Evolutionary conservation across 1,140 invertebrate species (phyloP).

Genomic region (Liolophura sinensis): DNA sequence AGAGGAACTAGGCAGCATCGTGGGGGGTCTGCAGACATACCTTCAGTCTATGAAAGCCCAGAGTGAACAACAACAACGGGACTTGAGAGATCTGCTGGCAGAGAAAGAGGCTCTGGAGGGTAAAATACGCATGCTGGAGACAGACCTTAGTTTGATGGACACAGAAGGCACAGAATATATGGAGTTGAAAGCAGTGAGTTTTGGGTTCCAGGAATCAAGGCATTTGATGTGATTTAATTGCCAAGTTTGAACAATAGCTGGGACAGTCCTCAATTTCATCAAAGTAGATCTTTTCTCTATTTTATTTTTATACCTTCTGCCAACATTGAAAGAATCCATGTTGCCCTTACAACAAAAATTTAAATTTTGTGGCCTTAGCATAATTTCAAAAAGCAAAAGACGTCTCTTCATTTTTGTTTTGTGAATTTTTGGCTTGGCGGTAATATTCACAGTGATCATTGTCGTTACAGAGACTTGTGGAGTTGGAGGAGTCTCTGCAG

Average conservation of each 20-base stretch:
- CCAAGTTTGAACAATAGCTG: too few species aligned
- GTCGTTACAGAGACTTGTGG: constrained; percentile 35
- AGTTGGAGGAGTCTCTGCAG: constrained; percentile 38
- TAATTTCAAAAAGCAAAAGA: too few species aligned
- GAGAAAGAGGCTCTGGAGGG: constrained; percentile 40
- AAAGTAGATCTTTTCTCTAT: too few species aligned
- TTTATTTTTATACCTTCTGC: too few species aligned
- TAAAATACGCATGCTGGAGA: constrained; percentile 40
- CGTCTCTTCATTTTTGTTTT: too few species aligned
- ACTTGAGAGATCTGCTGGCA: constrained; percentile 38
- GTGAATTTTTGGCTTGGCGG: not conserved
- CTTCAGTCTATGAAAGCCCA: constrained; percentile 45
- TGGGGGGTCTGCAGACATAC: constrained; percentile 47
- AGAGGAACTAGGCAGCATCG: constrained; percentile 48
- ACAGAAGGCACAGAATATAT: constrained; percentile 2
- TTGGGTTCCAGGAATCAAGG: too few species aligned
- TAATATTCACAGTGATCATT: not conserved
- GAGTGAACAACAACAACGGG: constrained; percentile 36
- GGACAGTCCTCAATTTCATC: too few species aligned
- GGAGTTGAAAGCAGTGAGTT: too few species aligned
- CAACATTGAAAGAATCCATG: too few species aligned
- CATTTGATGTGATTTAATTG: too few species aligned
- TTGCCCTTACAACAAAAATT: too few species aligned
- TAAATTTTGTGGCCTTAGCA: too few species aligned
- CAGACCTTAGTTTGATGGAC: constrained; percentile 37